Base-by-base conservation (phyloP, 2,888 invertebrate genomes). In the Griposia aprilina region DNA sequence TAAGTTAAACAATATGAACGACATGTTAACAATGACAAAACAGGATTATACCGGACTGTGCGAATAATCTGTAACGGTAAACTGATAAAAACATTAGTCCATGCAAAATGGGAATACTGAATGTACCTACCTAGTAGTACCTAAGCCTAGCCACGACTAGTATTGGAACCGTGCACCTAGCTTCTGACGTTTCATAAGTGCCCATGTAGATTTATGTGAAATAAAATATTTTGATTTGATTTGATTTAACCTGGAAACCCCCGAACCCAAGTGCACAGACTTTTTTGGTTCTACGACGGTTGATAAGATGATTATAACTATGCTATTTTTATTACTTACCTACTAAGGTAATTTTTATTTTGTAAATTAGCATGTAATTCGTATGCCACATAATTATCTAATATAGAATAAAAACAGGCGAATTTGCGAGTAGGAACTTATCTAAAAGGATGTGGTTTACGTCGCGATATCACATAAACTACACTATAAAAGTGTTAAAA, bases 1-100 rank as follows among this genome's bases (percentile, higher is more conserved):
- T 69, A 36, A 1, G 36, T 90, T 88, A 90, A 91, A 93, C 91
- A 93, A 93, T 91, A 84, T 82, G 79, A 87, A 87, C 84, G 83
- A 87, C 87, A 78, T 87, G 85, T 78, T 87, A 84, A 78, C 79
- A 87, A 80, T 76, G 74, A 82, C 78, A 78, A 75, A 89, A 84
- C 82, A 83, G 86, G 86, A 84, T 87, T 73, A 71, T 75, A 75
- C 63, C 60, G 50, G 63, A 70, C 81, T 50, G 65, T 48, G 60
- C 57, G 59, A 67, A 50, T 57, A 36, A 36, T 65, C 30, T 57
- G 17, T 65, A 41, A 20, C 17, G 30, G 15, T 68, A 23, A 50
- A 71, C 26, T 45, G 59, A 45, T 36, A 50, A 72, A 62, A 78
- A 78, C 45, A 36, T 55, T 20, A 55, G 26, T 23, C 26, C 4